These are phyloP conservation scores for Andrena cerasifolii DNA, from an alignment of 1,140 invertebrate genomes.

Conservation along the genomic window DNA sequence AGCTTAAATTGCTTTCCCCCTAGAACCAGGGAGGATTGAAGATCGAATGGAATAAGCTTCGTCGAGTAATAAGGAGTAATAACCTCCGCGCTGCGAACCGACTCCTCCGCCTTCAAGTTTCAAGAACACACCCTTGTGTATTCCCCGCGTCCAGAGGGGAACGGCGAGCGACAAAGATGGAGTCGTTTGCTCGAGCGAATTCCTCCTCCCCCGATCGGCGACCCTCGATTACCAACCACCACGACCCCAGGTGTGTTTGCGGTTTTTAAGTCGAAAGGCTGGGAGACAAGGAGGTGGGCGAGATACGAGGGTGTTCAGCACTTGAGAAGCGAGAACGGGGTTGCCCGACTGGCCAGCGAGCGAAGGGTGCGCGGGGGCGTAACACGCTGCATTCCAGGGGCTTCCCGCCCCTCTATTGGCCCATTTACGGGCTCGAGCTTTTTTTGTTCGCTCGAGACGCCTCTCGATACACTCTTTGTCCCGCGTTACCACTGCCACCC, in stretches of 20 bases:
- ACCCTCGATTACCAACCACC: background rate
- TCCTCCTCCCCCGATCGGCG: background rate
- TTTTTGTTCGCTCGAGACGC: slow-evolving; percentile 6
- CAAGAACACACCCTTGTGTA: too few relatives aligned
- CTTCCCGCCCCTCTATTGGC: slow-evolving; percentile 77
- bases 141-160: too few relatives aligned
- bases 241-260: slow-evolving; percentile 1
- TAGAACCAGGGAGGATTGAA: too few relatives aligned
- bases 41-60: too few relatives aligned
- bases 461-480: slow-evolving; percentile 7
- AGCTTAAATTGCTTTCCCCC: too few relatives aligned
- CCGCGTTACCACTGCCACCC: background rate
- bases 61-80: too few relatives aligned
- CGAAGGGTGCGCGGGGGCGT: slow-evolving; percentile 50
- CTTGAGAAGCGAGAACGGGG: slow-evolving; percentile 34
- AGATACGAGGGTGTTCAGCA: slow-evolving; percentile 39
- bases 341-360: background rate
- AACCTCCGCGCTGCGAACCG: too few relatives aligned
- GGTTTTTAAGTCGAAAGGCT: slow-evolving; percentile 7
- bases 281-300: background rate
- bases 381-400: slow-evolving; percentile 73
- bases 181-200: too few relatives aligned
- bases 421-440: slow-evolving; percentile 72
- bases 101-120: too few relatives aligned
- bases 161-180: too few relatives aligned